Evolutionary conservation across 2,797 vertebrate species (phyloP), one percentile per base, ranked within the genome.

Genomic region (Xiphorhynchus erythropygius): DNA sequence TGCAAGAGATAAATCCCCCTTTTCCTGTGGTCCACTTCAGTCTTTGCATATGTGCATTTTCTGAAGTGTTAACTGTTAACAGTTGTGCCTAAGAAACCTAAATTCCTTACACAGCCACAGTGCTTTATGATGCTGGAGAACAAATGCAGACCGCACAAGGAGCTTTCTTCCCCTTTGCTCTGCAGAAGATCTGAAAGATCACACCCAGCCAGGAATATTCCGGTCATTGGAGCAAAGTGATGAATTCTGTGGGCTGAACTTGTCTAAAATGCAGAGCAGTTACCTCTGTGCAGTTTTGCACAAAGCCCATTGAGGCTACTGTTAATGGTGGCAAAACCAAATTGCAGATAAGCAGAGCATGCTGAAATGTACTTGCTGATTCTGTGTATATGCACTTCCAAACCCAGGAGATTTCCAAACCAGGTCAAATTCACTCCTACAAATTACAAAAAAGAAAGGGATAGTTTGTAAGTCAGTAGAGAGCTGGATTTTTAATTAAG

Each of bases 1-100:
- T 91, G 69, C 65, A 81, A 88, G 68, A 87, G 82, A 93, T 73
- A 95, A 95, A 96, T 95, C 79, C 87, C 62, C 78, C 47, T 92
- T 93, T 93, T 95, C 87, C 91, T 93, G 84, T 88, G 70, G 64
- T 94, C 87, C 27, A 10, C 50, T 91, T 89, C 87, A 94, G 80
- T 30, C 93, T 95, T 91, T 79, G 80, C 83, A 86, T 81, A 63
- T 90, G 73, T 90, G 76, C 69, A 42, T 79, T 92, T 95, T 81
- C 76, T 89, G 50, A 87, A 87, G 91, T 0, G 1, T 90, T 97
- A 96, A 94, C 90, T 94, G 56, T 89, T 93, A 93, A 69, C 91
- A 90, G 73, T 94, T 95, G 89, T 93, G 87, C 68, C 53, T 84
- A 42, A 91, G 82, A 96, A 94, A 75, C 71, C 37, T 65, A 59